These are phyloP conservation scores for Nowickia ferox DNA, from an alignment of 2,888 invertebrate genomes.

Conservation along the genomic window DNA sequence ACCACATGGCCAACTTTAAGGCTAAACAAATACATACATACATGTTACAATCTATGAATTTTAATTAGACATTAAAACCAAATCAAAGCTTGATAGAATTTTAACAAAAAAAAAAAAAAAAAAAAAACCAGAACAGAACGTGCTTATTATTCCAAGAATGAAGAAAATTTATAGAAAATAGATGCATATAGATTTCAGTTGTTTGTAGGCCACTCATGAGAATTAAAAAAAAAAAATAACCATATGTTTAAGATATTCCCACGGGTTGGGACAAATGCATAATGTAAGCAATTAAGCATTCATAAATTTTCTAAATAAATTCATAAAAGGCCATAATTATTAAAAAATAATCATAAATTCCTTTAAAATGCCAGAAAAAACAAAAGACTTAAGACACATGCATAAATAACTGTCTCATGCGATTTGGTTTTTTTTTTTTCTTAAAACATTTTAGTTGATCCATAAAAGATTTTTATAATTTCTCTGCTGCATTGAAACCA, in stretches of 20 bases:
- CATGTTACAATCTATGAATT: constrained; percentile 57
- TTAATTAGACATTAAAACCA: constrained; percentile 65
- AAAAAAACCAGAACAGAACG: constrained; percentile 46
- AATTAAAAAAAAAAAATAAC: not conserved
- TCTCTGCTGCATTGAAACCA: not conserved
- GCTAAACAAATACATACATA: constrained; percentile 46
- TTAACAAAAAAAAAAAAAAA: not conserved
- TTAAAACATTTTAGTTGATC: not conserved
- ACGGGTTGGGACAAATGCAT: constrained; percentile 30
- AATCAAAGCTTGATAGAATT: constrained; percentile 38
- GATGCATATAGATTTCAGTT: constrained; percentile 1
- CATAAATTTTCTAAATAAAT: constrained; percentile 29
- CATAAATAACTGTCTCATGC: not conserved
- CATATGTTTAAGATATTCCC: constrained; percentile 36
- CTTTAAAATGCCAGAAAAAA: not conserved
- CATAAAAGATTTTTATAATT: not conserved
- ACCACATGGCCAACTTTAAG: constrained; percentile 50
- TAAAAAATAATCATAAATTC: constrained; percentile 14
- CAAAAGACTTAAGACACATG: constrained; percentile 23
- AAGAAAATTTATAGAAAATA: constrained; percentile 20
- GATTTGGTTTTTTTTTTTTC: not conserved
- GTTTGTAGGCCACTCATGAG: constrained; percentile 45
- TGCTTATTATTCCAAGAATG: constrained; percentile 67
- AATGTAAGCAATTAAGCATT: constrained; percentile 8
- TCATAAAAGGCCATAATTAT: constrained; percentile 28